Base-by-base conservation (phyloP, 1,140 invertebrate genomes). In the Platorchestia sp. region DNA sequence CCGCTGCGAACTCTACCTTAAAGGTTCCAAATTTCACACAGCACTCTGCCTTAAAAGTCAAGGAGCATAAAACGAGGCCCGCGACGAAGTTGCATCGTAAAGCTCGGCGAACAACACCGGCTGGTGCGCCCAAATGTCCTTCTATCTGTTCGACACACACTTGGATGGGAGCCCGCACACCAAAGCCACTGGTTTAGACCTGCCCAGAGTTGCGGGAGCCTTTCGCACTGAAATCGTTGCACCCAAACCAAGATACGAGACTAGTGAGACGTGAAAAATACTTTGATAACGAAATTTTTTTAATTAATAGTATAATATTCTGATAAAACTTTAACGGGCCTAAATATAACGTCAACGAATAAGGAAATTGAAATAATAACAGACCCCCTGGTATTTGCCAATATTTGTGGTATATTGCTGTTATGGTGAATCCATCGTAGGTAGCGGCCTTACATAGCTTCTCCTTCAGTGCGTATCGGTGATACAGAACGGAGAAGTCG, bases 81-180 rank as follows among this genome's bases (percentile, higher is more conserved):
- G 42, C 19, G 19, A 42, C 87, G 44, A 90, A 90, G 41, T 90
- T 90, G 41, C 87, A 14, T 90, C 87, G 44, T 90, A 90, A 90
- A 90, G 87, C 27, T 42, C 41, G 3, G 41, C 87, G 87, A 90
- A 90, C 87, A 90, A 90, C 87, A 90, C 41, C 87, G 41, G 87
- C 87, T 90, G 44, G 41, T 14, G 87, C 41, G 41, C 7, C 41
- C 41, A 42, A 44, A 42, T 42, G 41, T 14, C 41, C 87, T 41
- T 90, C 19, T 42, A 27, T 42, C 41, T 43, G 87, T 41, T 90
- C 87, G 36, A 44, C 41, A 90, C 41, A 90, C 87, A 43, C 41
- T 45, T 90, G 87, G 19, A 43, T 41, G 5, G 87, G 19, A 90
- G 87, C 10, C 41, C 22, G 44, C 27, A 36, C 27, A 44, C 41